A percentile compares a stretch with the other conserved stretches of the same genome.
Evolutionary conservation across 2,113 vertebrate species (phyloP).

Genomic region (Sarotherodon lohbergeri): DNA sequence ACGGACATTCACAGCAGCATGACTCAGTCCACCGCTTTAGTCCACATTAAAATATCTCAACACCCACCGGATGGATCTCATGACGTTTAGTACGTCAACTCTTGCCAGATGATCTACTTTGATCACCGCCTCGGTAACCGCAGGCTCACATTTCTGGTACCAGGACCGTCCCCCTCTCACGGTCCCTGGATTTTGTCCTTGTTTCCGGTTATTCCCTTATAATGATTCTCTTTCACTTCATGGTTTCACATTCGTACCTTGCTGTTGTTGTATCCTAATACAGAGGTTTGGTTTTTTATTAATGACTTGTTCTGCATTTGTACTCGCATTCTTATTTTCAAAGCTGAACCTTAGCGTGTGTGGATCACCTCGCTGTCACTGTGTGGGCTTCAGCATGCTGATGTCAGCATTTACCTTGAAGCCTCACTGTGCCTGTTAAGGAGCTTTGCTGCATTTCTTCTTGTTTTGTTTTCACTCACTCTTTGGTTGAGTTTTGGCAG

Average conservation of each 20-base stretch:
- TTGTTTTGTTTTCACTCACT: background rate
- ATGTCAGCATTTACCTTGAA: background rate
- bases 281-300: background rate
- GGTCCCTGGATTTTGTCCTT: fast-evolving
- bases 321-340: background rate
- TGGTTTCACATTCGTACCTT: background rate
- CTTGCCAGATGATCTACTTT: background rate
- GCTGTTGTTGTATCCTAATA: background rate
- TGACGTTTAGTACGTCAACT: background rate
- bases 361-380: background rate
- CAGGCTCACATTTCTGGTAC: background rate
- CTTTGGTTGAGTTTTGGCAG: background rate
- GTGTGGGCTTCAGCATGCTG: background rate
- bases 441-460: background rate
- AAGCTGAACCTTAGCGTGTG: background rate
- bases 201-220: background rate
- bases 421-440: background rate
- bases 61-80: background rate
- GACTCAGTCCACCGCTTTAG: background rate
- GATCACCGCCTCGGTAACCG: background rate
- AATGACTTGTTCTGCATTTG: background rate
- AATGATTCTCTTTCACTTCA: background rate
- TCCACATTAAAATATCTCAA: background rate
- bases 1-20: background rate
- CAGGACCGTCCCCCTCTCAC: fast-evolving